phyloP scores from a whole-genome alignment of 2,797 vertebrate genomes.

The Melopsittacus undulatus region DNA sequence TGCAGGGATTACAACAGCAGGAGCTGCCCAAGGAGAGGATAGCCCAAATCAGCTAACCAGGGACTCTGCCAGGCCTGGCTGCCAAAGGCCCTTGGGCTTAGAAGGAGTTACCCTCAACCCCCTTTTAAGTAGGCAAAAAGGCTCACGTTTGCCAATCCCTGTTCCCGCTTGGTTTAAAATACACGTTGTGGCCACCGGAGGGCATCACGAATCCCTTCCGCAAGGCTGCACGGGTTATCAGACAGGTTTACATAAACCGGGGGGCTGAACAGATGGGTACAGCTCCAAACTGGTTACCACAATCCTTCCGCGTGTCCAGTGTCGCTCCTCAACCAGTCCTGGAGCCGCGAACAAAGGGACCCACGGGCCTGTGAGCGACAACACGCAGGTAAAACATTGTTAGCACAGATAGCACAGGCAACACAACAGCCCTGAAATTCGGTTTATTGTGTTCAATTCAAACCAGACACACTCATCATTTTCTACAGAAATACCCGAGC shows the following conservation, averaged over 20 bases:
- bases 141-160: background rate
- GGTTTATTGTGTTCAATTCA: background rate
- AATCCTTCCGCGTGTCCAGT: accelerated
- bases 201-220: background rate
- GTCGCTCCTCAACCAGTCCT: background rate
- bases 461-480: background rate
- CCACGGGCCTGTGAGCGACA: background rate
- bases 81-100: background rate
- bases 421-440: accelerated
- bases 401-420: background rate
- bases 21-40: background rate
- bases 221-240: background rate
- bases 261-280: accelerated
- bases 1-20: background rate
- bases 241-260: background rate
- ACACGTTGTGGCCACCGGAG: slow-evolving; percentile 13
- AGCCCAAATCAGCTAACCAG: background rate
- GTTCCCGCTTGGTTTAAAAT: background rate
- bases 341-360: background rate
- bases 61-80: background rate
- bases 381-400: background rate
- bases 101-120: background rate
- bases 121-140: background rate
- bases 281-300: background rate
- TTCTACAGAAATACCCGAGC: background rate